Evolutionary conservation across 2,797 vertebrate genomes (phyloP).

Genomic region (Synaphobranchus kaupii): DNA sequence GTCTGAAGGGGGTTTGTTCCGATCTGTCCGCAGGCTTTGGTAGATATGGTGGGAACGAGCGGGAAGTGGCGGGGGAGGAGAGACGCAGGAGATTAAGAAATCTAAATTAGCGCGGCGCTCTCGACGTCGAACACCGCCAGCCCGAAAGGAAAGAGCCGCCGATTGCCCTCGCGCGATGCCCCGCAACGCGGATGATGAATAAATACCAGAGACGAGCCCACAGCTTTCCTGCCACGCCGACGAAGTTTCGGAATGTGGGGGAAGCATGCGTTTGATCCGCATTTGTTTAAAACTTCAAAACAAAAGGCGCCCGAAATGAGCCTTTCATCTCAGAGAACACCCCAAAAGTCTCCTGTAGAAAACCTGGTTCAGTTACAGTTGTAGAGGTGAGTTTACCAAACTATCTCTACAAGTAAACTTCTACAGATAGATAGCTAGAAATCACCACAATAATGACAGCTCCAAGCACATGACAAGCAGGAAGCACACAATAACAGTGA

Average conservation of each 20-base stretch:
- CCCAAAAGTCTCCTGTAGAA: neutral
- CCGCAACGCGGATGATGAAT: neutral
- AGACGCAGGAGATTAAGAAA: neutral
- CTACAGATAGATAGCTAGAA: neutral
- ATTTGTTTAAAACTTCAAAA: neutral
- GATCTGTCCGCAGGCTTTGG: neutral
- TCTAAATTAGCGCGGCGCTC: neutral
- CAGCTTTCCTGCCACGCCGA: neutral
- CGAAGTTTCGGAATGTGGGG: neutral
- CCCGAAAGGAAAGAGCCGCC: neutral
- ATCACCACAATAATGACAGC: neutral
- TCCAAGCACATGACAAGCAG: neutral
- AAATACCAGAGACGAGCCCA: neutral
- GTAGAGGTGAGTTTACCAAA: neutral
- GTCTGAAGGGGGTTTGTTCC: neutral
- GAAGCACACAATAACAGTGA: neutral
- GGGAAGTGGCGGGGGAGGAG: neutral
- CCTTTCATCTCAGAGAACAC: neutral
- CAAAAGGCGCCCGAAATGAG: neutral
- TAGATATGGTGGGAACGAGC: neutral
- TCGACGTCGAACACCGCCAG: neutral
- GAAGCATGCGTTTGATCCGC: neutral
- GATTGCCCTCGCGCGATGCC: neutral
- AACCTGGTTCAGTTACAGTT: neutral
- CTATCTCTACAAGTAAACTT: neutral